phyloP scores from a whole-genome alignment of 2,113 vertebrate genomes.

The Tetrao urogallus region DNA sequence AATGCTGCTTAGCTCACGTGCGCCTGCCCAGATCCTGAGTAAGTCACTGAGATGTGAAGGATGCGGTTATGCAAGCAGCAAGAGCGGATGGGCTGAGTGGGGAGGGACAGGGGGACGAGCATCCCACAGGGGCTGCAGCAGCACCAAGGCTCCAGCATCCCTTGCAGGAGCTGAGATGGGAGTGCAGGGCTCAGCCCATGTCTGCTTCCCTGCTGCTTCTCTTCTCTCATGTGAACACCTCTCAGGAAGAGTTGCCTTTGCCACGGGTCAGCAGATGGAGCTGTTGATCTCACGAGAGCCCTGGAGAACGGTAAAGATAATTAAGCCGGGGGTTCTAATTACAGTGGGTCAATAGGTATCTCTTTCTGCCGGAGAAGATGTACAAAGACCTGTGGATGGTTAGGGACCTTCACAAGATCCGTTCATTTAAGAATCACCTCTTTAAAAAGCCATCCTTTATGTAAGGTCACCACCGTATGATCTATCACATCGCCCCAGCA shows the following conservation, averaged over 20 bases:
- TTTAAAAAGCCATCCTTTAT: not conserved
- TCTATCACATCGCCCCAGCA: not conserved
- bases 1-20: not conserved
- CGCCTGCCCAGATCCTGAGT: conserved; percentile 5
- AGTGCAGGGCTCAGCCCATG: not conserved
- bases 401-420: not conserved
- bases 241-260: not conserved
- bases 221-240: not conserved
- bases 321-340: not conserved
- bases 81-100: not conserved
- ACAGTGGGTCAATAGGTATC: not conserved
- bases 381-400: not conserved
- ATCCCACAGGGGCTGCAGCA: not conserved
- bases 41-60: conserved; percentile 12
- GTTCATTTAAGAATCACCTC: not conserved
- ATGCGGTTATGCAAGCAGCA: not conserved
- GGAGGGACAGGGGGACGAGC: accelerated
- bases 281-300: not conserved
- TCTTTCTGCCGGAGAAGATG: not conserved
- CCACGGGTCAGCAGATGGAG: not conserved
- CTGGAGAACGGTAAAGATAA: not conserved
- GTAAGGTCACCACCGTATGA: not conserved
- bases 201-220: not conserved
- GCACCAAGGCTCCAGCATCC: not conserved
- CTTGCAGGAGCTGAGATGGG: not conserved